Evolutionary conservation across 2,113 vertebrate genomes (phyloP).

Genomic region (Helogale parvula): DNA sequence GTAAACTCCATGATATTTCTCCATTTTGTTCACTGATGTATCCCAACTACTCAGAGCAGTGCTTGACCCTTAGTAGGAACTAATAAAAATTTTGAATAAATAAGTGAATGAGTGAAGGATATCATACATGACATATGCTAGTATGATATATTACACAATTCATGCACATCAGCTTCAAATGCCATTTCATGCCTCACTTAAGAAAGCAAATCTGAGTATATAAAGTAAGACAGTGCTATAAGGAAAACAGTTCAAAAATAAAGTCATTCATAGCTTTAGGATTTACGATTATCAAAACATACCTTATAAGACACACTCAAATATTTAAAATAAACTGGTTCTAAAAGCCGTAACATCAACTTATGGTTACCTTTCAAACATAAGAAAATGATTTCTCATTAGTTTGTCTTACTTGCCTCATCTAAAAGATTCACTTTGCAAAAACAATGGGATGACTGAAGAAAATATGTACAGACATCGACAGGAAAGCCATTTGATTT

Average conservation of each 20-base stretch:
- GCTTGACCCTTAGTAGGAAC: background rate
- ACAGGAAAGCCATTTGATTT: constrained; percentile 23
- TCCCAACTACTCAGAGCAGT: background rate
- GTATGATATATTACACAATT: background rate
- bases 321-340: constrained; percentile 15
- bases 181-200: background rate
- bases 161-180: background rate
- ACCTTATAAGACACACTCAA: background rate
- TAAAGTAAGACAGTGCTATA: background rate
- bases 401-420: constrained; percentile 12
- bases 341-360: background rate
- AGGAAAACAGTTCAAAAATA: constrained; percentile 38
- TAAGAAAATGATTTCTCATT: constrained; percentile 27
- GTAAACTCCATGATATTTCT: background rate
- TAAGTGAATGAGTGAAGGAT: background rate
- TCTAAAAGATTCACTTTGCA: background rate
- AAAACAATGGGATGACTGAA: background rate
- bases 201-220: background rate
- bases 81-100: background rate
- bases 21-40: background rate
- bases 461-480: background rate
- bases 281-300: background rate
- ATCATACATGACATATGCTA: background rate
- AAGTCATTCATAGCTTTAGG: background rate
- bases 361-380: background rate